A percentile compares a stretch with the other conserved stretches of the same genome.
Evolutionary conservation across 2,113 vertebrate genomes (phyloP).

Genomic region (Melanotaenia duboulayi): DNA sequence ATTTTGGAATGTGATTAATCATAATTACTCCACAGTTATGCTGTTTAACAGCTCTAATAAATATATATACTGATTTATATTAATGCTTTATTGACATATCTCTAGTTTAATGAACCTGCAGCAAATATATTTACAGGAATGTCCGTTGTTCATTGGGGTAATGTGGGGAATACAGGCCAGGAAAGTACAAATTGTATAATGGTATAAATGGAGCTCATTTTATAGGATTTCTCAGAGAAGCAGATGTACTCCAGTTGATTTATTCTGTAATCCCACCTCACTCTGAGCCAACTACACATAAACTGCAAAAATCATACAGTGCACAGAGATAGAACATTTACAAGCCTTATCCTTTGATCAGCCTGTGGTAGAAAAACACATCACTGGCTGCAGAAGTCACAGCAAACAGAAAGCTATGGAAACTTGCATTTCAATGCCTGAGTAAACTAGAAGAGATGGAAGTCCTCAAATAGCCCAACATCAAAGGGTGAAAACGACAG

Average conservation of each 20-base stretch:
- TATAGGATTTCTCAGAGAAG: slow-evolving; percentile 64
- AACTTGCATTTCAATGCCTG: slow-evolving; percentile 21
- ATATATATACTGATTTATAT: too few relatives aligned
- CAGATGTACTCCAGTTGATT: slow-evolving; percentile 73
- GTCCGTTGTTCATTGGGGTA: slow-evolving; percentile 25
- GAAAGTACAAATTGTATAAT: slow-evolving; percentile 46
- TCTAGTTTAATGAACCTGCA: neutral
- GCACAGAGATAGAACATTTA: slow-evolving; percentile 29
- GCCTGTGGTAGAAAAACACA: slow-evolving; percentile 37
- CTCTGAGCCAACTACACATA: slow-evolving; percentile 39
- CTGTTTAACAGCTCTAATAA: too few relatives aligned
- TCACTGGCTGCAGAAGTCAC: slow-evolving; percentile 39
- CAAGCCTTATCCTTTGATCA: slow-evolving; percentile 63
- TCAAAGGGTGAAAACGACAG: slow-evolving; percentile 41
- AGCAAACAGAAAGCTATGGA: slow-evolving; percentile 16
- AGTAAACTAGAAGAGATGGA: slow-evolving; percentile 33
- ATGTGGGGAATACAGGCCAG: slow-evolving; percentile 31
- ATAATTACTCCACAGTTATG: too few relatives aligned
- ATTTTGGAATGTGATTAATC: too few relatives aligned
- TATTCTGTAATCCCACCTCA: slow-evolving; percentile 68
- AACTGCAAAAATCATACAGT: slow-evolving; percentile 14
- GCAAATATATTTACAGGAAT: slow-evolving; percentile 22
- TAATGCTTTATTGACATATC: too few relatives aligned
- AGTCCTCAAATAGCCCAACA: slow-evolving; percentile 32
- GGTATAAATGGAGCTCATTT: slow-evolving; percentile 53